Percentiles rank a stretch among this genome's conserved stretches.
Conservation (phyloP, 1,140 invertebrate species). For the Ceratosolen solmsi region DNA sequence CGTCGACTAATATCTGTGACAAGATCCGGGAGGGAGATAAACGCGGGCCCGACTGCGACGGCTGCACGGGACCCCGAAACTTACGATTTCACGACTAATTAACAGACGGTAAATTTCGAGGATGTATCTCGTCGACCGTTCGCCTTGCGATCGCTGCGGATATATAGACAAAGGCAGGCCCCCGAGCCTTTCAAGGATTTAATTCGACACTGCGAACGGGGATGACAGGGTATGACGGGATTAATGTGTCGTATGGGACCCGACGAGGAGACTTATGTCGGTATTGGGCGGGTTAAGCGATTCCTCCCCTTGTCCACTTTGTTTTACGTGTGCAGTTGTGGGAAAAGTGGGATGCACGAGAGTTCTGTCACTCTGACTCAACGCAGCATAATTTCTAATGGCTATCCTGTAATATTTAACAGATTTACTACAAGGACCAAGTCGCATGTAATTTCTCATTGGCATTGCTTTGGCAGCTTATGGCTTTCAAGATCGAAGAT, state of each 20-base stretch:
- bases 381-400: not conserved
- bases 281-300: not conserved
- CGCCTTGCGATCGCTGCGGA: not conserved
- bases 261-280: not conserved
- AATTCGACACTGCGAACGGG: not conserved
- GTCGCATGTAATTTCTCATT: no score
- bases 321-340: not conserved
- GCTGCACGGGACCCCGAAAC: conserved; percentile 18
- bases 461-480: no score
- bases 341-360: not conserved
- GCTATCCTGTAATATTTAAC: no score
- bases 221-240: conserved; percentile 8
- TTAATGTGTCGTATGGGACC: not conserved
- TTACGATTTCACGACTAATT: conserved; percentile 50
- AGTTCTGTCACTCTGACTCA: not conserved
- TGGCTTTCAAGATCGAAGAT: no score
- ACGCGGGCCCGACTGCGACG: not conserved
- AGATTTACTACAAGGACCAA: no score
- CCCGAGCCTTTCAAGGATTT: conserved; percentile 4
- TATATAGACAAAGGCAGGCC: conserved; percentile 16
- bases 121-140: not conserved
- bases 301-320: not conserved
- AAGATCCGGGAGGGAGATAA: conserved; percentile 29
- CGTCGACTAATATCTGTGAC: conserved; percentile 37
- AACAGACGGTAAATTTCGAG: conserved; percentile 38